A percentile compares a stretch with the other conserved stretches of the same genome.
These are phyloP conservation scores for Lagopus leucura DNA, from an alignment of 2,113 vertebrate genomes.

Conservation along the genomic window DNA sequence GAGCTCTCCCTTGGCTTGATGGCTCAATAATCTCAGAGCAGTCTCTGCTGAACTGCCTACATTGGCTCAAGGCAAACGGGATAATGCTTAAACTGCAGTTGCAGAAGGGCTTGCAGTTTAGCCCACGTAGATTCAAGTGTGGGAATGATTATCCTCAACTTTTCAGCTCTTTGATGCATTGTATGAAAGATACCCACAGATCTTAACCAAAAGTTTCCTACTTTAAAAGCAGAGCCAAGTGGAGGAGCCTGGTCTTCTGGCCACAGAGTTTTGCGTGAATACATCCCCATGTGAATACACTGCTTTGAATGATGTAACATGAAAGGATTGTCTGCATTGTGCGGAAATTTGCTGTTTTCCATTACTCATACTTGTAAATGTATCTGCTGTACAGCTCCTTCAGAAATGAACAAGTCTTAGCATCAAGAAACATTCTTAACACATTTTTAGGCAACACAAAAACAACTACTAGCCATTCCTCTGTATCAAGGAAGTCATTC, in stretches of 20 bases:
- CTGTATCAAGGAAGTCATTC: background rate
- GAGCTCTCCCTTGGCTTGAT: background rate
- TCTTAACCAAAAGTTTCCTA: conserved; percentile 64
- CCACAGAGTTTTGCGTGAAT: conserved; percentile 52
- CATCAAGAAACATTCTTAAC: conserved; percentile 30
- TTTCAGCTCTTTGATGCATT: conserved; percentile 65
- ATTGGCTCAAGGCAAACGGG: background rate
- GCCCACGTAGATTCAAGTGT: conserved; percentile 17
- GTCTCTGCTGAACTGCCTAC: background rate
- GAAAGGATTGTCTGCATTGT: conserved; percentile 65
- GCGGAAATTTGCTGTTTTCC: conserved; percentile 63
- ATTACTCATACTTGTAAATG: conserved; percentile 64
- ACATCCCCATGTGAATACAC: conserved; percentile 45
- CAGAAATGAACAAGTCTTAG: conserved; percentile 34
- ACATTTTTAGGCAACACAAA: conserved; percentile 53
- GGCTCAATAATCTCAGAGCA: background rate
- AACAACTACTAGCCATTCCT: background rate
- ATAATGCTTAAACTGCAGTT: background rate
- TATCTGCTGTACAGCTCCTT: conserved; percentile 54
- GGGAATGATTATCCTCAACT: conserved; percentile 61
- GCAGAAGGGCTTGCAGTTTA: background rate
- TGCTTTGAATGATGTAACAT: conserved; percentile 68
- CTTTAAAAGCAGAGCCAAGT: conserved; percentile 54
- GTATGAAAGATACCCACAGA: conserved; percentile 64
- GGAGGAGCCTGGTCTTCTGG: conserved; percentile 61